These are phyloP conservation scores for Enteromius treurensis DNA, from an alignment of 2,797 vertebrate genomes.

Conservation along the genomic window DNA sequence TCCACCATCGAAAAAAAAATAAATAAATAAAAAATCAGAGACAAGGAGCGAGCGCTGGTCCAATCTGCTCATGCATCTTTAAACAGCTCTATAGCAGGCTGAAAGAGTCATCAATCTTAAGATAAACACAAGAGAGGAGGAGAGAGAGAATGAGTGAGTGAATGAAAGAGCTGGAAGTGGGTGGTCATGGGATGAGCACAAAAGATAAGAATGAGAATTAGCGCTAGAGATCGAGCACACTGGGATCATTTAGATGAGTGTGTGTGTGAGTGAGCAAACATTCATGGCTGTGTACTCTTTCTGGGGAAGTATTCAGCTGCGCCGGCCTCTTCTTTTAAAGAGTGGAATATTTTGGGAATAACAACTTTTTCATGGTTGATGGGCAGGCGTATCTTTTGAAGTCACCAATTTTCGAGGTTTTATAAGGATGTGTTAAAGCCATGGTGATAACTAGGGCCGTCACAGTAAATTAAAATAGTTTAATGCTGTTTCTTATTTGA, in stretches of 20 bases:
- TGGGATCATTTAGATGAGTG: conserved; percentile 38
- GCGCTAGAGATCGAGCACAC: conserved; percentile 28
- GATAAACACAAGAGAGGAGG: conserved; percentile 64
- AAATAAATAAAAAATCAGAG: conserved; percentile 8
- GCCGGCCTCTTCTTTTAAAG: conserved; percentile 34
- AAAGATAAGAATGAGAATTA: conserved; percentile 39
- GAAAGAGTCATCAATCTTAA: conserved; percentile 80
- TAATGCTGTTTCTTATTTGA: background rate
- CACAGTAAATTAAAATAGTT: background rate
- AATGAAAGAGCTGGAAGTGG: conserved; percentile 50
- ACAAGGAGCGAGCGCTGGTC: conserved; percentile 54
- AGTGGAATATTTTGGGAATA: conserved; percentile 36
- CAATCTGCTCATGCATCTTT: conserved; percentile 83
- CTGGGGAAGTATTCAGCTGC: conserved; percentile 28
- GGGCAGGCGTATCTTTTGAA: background rate
- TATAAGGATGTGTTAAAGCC: conserved; percentile 12
- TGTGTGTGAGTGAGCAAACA: conserved; percentile 12
- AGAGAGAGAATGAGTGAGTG: conserved; percentile 53
- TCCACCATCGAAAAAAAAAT: conserved; percentile 3
- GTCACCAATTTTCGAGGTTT: background rate
- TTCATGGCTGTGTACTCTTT: conserved; percentile 38
- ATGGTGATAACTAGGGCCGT: background rate
- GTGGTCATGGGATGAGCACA: conserved; percentile 48
- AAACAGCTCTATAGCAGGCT: conserved; percentile 74
- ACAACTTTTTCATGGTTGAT: conserved; percentile 32